These are phyloP conservation scores for Sibirionetta formosa DNA, from an alignment of 2,797 vertebrate species.

Conservation along the genomic window DNA sequence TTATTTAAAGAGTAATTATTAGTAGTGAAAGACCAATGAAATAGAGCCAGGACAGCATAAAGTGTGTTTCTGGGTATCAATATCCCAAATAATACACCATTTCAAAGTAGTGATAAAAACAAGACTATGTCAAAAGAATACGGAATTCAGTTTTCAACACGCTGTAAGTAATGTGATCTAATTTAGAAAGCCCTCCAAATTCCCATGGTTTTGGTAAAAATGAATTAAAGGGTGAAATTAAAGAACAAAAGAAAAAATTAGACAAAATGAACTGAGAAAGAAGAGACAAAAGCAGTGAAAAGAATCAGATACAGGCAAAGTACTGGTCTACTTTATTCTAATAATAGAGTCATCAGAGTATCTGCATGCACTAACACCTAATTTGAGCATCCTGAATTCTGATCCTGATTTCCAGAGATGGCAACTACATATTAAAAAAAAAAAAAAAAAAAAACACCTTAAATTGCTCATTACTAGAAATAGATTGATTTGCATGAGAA, in stretches of 20 bases:
- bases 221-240: not conserved
- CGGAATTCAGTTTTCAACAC: not conserved
- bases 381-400: slow-evolving; percentile 44
- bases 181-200: slow-evolving; percentile 30
- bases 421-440: slow-evolving; percentile 12
- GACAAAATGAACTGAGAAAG: not conserved
- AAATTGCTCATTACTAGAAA: slow-evolving; percentile 63
- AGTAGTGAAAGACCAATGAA: not conserved
- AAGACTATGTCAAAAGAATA: not conserved
- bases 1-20: not conserved
- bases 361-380: slow-evolving; percentile 24
- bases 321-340: slow-evolving; percentile 28
- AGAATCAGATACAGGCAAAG: not conserved
- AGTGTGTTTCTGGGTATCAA: not conserved
- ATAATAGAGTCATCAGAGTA: slow-evolving; percentile 48
- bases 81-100: not conserved
- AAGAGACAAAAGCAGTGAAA: not conserved
- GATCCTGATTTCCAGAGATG: slow-evolving; percentile 37
- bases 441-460: not conserved
- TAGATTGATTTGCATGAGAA: slow-evolving; percentile 59
- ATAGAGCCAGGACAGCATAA: not conserved
- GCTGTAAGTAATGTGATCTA: not conserved
- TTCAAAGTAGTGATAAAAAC: not conserved
- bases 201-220: not conserved
- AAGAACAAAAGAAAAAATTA: not conserved